These are phyloP conservation scores for Drosophila santomea DNA, from an alignment of 1,140 invertebrate genomes.

Conservation along the genomic window DNA sequence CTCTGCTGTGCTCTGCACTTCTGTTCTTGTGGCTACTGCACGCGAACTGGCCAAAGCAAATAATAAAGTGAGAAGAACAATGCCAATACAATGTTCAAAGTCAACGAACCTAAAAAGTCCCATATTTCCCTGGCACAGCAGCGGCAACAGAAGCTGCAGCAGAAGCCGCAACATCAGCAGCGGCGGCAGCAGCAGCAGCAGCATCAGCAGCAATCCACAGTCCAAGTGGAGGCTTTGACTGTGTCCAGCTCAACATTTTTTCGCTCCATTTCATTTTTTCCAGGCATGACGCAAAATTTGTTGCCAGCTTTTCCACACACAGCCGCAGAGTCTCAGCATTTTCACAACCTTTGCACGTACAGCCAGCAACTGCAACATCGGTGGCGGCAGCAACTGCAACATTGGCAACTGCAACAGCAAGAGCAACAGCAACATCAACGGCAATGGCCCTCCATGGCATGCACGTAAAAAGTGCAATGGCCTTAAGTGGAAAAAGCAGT, in stretches of 20 bases:
- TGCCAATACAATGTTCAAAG: constrained; percentile 80
- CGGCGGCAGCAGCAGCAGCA: constrained; percentile 12
- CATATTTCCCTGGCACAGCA: constrained; percentile 74
- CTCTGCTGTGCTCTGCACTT: constrained; percentile 24
- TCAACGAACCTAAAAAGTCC: constrained; percentile 83
- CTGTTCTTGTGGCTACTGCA: constrained; percentile 69
- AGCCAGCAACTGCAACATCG: constrained; percentile 39
- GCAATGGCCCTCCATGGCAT: constrained; percentile 82
- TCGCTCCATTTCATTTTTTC: constrained; percentile 83
- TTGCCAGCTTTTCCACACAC: constrained; percentile 79
- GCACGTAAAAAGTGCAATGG: constrained; percentile 83
- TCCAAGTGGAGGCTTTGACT: constrained; percentile 66
- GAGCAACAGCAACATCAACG: constrained; percentile 52
- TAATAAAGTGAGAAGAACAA: constrained; percentile 83
- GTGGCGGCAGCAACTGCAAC: constrained; percentile 19
- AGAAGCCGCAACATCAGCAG: constrained; percentile 11
- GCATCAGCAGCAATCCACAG: constrained; percentile 16
- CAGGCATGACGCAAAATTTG: constrained; percentile 83
- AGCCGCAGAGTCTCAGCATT: constrained; percentile 64
- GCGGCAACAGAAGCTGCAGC: constrained; percentile 22
- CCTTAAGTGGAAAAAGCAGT: constrained; percentile 83
- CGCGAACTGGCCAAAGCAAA: constrained; percentile 78
- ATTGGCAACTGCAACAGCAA: constrained; percentile 9
- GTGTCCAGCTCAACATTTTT: constrained; percentile 79
- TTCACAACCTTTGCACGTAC: constrained; percentile 82